Conservation (phyloP, 2,797 vertebrate species). For the Danio aesculapii region DNA sequence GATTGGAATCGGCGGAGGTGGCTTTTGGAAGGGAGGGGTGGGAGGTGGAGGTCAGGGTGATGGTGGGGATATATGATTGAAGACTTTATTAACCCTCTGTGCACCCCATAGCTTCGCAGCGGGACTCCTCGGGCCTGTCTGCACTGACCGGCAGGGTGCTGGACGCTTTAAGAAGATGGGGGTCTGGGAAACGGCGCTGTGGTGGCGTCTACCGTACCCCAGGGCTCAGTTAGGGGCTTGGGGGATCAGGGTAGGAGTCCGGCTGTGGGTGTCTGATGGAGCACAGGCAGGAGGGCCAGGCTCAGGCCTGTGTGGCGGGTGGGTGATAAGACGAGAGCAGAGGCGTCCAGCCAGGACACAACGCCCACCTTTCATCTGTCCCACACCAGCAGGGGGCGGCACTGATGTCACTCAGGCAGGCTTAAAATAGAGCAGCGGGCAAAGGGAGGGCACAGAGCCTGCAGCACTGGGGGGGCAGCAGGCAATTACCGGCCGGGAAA, state of each 20-base stretch:
- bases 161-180: slow-evolving; percentile 5
- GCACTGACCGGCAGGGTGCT: slow-evolving; percentile 1
- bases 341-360: slow-evolving; percentile 65
- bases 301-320: slow-evolving; percentile 74
- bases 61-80: slow-evolving; percentile 76
- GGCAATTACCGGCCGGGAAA: slow-evolving; percentile 79
- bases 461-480: slow-evolving; percentile 72
- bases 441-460: slow-evolving; percentile 72
- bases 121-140: slow-evolving; percentile 48
- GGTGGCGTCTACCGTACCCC: slow-evolving; percentile 53
- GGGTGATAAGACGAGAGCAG: slow-evolving; percentile 77
- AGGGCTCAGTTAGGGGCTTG: slow-evolving; percentile 63
- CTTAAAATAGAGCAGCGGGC: slow-evolving; percentile 76
- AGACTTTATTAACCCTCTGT: slow-evolving; percentile 80
- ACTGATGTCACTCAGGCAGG: slow-evolving; percentile 76
- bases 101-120: slow-evolving; percentile 68
- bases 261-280: slow-evolving; percentile 53
- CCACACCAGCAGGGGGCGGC: slow-evolving; percentile 67
- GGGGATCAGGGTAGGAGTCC: slow-evolving; percentile 51
- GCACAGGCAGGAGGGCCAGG: slow-evolving; percentile 60
- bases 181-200: slow-evolving; percentile 18
- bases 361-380: slow-evolving; percentile 81
- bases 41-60: slow-evolving; percentile 65
- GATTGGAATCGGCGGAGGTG: slow-evolving; percentile 73
- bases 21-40: slow-evolving; percentile 60